phyloP scores from a whole-genome alignment of 2,888 invertebrate species.

The Griposia aprilina region DNA sequence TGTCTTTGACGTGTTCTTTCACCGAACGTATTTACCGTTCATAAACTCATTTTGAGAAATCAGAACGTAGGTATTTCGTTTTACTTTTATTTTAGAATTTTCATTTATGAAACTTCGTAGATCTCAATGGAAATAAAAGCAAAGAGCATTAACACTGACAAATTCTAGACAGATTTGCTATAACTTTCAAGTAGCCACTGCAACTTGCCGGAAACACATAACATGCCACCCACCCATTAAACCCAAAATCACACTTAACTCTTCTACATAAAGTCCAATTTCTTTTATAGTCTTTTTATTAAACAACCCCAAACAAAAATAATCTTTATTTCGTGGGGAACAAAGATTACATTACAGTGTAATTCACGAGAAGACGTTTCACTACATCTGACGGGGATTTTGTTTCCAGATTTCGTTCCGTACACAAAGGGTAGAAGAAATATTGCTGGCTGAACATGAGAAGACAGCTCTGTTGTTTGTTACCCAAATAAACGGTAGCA shows the following conservation, averaged over 20 bases:
- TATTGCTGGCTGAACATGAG: slow-evolving; percentile 78
- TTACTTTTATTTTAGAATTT: background rate
- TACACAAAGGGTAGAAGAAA: slow-evolving; percentile 77
- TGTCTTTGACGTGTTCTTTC: background rate
- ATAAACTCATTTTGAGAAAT: background rate
- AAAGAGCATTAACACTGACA: slow-evolving; percentile 55
- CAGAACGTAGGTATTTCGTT: background rate
- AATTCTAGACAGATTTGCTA: slow-evolving; percentile 60
- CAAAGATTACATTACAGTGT: slow-evolving; percentile 63
- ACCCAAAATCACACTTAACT: slow-evolving; percentile 26
- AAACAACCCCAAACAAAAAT: slow-evolving; percentile 30
- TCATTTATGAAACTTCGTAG: background rate
- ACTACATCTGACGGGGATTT: slow-evolving; percentile 71
- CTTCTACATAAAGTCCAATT: slow-evolving; percentile 9
- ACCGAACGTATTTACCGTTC: background rate
- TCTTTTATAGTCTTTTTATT: slow-evolving; percentile 12
- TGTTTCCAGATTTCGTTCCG: slow-evolving; percentile 74
- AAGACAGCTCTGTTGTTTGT: slow-evolving; percentile 76
- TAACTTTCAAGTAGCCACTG: slow-evolving; percentile 64
- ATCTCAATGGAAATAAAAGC: slow-evolving; percentile 40
- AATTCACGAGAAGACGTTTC: slow-evolving; percentile 60
- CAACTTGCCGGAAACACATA: slow-evolving; percentile 61
- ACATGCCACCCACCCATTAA: slow-evolving; percentile 21
- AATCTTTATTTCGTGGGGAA: slow-evolving; percentile 1
- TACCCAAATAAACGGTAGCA: slow-evolving; percentile 72